These are phyloP conservation scores for Hylia prasina DNA, from an alignment of 2,113 vertebrate genomes.

Conservation along the genomic window DNA sequence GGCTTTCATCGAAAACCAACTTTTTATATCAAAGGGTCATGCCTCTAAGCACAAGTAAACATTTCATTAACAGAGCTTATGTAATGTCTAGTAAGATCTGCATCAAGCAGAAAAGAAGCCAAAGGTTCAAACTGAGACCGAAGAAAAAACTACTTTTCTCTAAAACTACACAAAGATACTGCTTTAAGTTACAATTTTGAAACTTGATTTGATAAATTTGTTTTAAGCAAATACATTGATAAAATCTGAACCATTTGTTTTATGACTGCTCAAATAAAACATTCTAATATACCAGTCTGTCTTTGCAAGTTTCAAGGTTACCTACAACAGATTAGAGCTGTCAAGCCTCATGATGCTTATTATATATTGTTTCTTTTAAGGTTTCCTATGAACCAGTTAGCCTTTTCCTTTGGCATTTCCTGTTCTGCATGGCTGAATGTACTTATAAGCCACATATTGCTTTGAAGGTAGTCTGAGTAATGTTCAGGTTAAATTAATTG, in stretches of 20 bases:
- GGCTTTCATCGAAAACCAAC: background rate
- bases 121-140: background rate
- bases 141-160: background rate
- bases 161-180: background rate
- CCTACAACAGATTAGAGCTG: conserved; percentile 50
- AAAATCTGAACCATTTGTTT: conserved; percentile 10
- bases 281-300: background rate
- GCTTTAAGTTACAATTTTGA: background rate
- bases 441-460: conserved; percentile 40
- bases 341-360: conserved; percentile 40
- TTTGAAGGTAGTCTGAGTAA: conserved; percentile 46
- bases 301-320: conserved; percentile 65
- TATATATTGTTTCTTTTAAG: conserved; percentile 40
- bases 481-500: conserved; percentile 44
- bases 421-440: conserved; percentile 55
- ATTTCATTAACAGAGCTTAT: background rate
- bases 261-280: background rate
- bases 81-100: background rate
- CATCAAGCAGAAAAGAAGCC: background rate
- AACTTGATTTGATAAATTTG: background rate
- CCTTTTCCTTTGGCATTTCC: conserved; percentile 66
- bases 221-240: conserved; percentile 17
- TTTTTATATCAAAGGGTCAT: background rate
- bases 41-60: background rate
- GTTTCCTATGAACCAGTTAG: conserved; percentile 60